Percentiles rank a stretch among this genome's conserved stretches.
Evolutionary conservation across 2,888 invertebrate species (phyloP).

Genomic region (Monoplex corrugatus): DNA sequence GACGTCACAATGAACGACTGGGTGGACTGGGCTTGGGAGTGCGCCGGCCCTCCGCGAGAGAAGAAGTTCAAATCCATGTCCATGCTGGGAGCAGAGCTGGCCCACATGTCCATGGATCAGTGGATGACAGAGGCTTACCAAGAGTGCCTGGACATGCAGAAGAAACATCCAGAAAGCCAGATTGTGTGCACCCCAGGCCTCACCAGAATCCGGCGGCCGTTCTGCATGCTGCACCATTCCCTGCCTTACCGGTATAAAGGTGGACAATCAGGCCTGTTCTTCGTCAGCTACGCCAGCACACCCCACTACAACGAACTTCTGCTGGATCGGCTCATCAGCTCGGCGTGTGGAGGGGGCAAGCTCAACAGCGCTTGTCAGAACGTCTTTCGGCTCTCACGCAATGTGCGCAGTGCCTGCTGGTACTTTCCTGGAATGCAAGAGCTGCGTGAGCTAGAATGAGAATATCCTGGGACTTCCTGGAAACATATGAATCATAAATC

Average conservation of each 20-base stretch:
- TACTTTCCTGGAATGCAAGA: slow-evolving; percentile 45
- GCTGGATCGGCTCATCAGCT: slow-evolving; percentile 21
- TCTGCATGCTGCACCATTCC: slow-evolving; percentile 42
- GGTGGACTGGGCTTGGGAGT: slow-evolving; percentile 32
- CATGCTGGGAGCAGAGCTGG: slow-evolving; percentile 9
- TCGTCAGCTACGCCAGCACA: slow-evolving; percentile 37
- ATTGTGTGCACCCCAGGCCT: neutral
- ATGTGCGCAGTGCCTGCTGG: slow-evolving; percentile 43
- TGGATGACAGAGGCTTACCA: slow-evolving; percentile 32
- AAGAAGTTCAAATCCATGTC: slow-evolving; percentile 19
- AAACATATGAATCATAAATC: too few species aligned
- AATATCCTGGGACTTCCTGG: neutral
- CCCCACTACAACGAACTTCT: slow-evolving; percentile 42
- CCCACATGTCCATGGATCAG: slow-evolving; percentile 13
- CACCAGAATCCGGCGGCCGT: neutral
- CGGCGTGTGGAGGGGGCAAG: neutral
- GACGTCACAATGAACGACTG: slow-evolving; percentile 29
- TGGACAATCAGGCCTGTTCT: neutral
- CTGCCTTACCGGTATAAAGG: slow-evolving; percentile 29
- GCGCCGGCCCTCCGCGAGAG: slow-evolving; percentile 13
- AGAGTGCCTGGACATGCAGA: slow-evolving; percentile 32
- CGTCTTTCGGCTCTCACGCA: slow-evolving; percentile 25
- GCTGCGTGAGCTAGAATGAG: neutral
- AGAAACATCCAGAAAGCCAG: neutral
- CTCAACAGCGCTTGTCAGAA: neutral